phyloP scores from a whole-genome alignment of 2,113 vertebrate genomes.

The Lipophrys pholis region DNA sequence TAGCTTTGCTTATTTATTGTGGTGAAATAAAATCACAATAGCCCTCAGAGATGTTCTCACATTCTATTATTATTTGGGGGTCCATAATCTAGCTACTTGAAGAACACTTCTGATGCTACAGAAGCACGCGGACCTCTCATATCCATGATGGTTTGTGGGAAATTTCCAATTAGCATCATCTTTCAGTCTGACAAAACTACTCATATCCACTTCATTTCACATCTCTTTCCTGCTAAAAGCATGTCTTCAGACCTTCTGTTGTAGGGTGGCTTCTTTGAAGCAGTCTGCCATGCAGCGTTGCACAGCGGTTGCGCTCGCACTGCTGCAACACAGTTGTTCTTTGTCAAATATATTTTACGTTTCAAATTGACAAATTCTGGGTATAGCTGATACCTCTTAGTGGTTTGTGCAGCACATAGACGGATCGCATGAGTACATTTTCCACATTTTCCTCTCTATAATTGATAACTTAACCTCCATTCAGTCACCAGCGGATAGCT shows the following conservation, averaged over 20 bases:
- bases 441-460: neutral
- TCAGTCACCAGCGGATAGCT: constrained; percentile 5
- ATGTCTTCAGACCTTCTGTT: constrained; percentile 1
- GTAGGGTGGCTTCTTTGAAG: neutral
- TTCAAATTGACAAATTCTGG: neutral
- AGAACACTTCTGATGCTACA: constrained; percentile 12
- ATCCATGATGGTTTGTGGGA: constrained; percentile 25
- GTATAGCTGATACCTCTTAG: neutral
- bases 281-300: neutral
- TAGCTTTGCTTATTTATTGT: constrained; percentile 26
- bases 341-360: neutral
- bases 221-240: constrained; percentile 29
- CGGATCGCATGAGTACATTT: neutral
- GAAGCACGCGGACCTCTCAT: constrained; percentile 35
- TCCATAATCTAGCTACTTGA: constrained; percentile 7
- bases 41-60: constrained; percentile 9
- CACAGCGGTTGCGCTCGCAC: neutral
- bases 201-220: constrained; percentile 12
- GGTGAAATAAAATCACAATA: constrained; percentile 13
- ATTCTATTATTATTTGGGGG: constrained; percentile 19
- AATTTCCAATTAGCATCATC: constrained; percentile 33
- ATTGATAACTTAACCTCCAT: constrained; percentile 7
- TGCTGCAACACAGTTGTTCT: neutral
- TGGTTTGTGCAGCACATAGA: neutral
- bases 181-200: constrained; percentile 12